These are phyloP conservation scores for Platorchestia sp. DNA, from an alignment of 1,140 invertebrate species.

Conservation along the genomic window DNA sequence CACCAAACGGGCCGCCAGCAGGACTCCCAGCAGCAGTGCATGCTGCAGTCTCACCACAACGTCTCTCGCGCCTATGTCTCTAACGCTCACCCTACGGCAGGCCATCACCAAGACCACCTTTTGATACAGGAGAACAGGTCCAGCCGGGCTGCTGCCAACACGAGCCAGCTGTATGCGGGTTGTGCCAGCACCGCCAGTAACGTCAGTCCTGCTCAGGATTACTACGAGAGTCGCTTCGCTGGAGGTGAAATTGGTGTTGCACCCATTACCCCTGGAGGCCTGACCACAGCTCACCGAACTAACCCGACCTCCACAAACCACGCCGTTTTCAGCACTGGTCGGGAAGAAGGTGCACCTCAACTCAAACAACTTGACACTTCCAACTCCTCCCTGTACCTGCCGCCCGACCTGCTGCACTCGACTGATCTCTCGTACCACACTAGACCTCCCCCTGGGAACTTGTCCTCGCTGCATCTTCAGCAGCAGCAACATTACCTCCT, in stretches of 20 bases:
- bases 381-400: background rate
- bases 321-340: background rate
- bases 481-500: slow-evolving; percentile 47
- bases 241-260: background rate
- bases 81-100: background rate
- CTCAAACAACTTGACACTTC: background rate
- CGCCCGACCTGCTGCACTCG: background rate
- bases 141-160: background rate
- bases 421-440: background rate
- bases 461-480: slow-evolving; percentile 21
- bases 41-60: slow-evolving; percentile 11
- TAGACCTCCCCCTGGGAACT: background rate
- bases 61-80: background rate
- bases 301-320: background rate
- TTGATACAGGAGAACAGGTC: background rate
- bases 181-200: background rate
- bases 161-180: background rate
- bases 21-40: background rate
- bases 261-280: background rate
- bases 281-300: background rate
- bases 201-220: background rate
- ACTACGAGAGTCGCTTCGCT: background rate
- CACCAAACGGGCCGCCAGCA: background rate
- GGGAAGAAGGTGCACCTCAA: background rate
- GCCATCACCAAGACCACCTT: background rate